Conservation (phyloP, 1,140 invertebrate species). For the Pinna nobilis region DNA sequence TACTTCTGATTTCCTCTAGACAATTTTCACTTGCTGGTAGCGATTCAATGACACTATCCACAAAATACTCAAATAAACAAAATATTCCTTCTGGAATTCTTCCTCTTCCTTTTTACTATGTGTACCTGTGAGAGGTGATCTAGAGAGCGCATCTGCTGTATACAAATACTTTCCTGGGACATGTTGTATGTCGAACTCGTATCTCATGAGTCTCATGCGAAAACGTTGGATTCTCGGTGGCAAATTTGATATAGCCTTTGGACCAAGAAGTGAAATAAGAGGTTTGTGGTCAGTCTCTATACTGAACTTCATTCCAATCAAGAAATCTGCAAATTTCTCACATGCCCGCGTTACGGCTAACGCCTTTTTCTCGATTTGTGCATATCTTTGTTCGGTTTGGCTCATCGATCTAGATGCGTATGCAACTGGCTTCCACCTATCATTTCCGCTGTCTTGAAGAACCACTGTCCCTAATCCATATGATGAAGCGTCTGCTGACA, state of each 20-base stretch:
- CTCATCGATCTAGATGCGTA: conserved; percentile 27
- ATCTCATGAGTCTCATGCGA: conserved; percentile 39
- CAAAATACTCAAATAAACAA: conserved; percentile 11
- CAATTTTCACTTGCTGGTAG: conserved; percentile 10
- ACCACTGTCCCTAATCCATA: conserved; percentile 42
- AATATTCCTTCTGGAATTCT: conserved; percentile 23
- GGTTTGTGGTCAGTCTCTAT: conserved; percentile 47
- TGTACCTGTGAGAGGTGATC: not conserved
- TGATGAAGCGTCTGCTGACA: conserved; percentile 34
- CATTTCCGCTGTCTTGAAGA: conserved; percentile 18
- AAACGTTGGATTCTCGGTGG: conserved; percentile 39
- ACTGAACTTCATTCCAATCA: conserved; percentile 66
- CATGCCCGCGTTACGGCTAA: conserved; percentile 77
- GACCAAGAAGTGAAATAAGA: conserved; percentile 35
- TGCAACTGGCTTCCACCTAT: conserved; percentile 10
- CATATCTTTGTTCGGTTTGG: conserved; percentile 74
- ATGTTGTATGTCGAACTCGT: conserved; percentile 27
- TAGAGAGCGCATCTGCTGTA: conserved; percentile 31
- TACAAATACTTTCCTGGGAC: conserved; percentile 38
- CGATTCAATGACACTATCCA: conserved; percentile 6
- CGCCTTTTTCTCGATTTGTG: conserved; percentile 77
- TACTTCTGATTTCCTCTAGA: conserved; percentile 16
- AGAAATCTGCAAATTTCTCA: conserved; percentile 76
- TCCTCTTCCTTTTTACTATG: conserved; percentile 5
- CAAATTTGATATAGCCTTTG: conserved; percentile 30